A percentile compares a stretch with the other conserved stretches of the same genome.
phyloP scores from a whole-genome alignment of 2,113 vertebrate species.

The Protobothrops flavoviridis region DNA sequence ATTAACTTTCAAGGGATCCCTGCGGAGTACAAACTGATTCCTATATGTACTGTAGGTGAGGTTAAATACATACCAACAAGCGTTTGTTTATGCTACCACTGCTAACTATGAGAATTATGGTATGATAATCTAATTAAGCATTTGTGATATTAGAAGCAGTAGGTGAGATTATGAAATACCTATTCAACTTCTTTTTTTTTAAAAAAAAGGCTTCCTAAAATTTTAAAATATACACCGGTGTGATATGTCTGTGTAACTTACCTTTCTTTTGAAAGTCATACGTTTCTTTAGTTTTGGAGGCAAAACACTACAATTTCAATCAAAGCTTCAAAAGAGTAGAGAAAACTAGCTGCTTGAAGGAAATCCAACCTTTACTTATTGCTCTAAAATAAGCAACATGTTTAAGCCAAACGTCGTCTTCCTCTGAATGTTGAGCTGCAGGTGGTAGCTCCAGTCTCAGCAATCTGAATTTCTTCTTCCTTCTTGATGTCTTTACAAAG shows the following conservation, averaged over 20 bases:
- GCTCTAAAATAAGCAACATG: constrained; percentile 12
- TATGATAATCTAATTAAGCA: background rate
- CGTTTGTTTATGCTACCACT: background rate
- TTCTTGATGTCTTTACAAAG: background rate
- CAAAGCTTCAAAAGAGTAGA: constrained; percentile 17
- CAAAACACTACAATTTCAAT: constrained; percentile 37
- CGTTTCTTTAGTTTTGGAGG: constrained; percentile 32
- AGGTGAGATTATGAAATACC: background rate
- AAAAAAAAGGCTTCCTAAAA: background rate
- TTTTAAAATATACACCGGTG: background rate
- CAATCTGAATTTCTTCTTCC: constrained; percentile 16
- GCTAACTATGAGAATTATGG: background rate
- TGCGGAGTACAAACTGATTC: background rate
- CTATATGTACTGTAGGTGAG: background rate
- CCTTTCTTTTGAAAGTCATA: constrained; percentile 47
- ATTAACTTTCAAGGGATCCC: background rate
- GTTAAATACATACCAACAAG: background rate
- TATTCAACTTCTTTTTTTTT: background rate
- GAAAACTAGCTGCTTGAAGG: background rate
- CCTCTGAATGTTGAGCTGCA: background rate
- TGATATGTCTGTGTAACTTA: background rate
- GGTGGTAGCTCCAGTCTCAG: background rate
- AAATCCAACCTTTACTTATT: constrained; percentile 20
- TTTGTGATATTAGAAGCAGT: background rate
- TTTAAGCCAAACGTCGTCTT: background rate